Evolutionary conservation across 1,140 invertebrate genomes (phyloP).

Genomic region (Paracyclopina nana): DNA sequence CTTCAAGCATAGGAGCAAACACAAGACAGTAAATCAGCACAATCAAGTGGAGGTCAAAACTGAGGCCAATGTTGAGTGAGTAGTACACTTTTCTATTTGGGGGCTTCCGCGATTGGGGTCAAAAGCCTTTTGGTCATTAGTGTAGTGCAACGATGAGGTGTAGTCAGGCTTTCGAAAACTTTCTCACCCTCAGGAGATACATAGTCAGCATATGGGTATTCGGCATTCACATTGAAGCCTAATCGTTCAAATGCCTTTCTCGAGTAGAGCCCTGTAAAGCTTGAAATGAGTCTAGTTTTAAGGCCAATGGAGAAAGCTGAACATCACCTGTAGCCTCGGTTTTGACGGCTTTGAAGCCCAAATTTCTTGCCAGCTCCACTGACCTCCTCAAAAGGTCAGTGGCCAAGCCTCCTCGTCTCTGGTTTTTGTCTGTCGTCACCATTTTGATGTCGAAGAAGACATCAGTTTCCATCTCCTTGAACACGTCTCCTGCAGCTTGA

Average conservation of each 20-base stretch:
- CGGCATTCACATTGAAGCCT: slow-evolving; percentile 4
- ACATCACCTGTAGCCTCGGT: not conserved
- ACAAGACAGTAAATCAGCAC: too few species aligned
- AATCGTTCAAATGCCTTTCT: slow-evolving; percentile 9
- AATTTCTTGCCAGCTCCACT: slow-evolving; percentile 3
- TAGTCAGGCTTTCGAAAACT: too few species aligned
- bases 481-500: not conserved
- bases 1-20: not conserved
- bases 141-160: not conserved
- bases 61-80: too few species aligned
- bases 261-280: not conserved
- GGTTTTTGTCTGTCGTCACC: slow-evolving; percentile 9
- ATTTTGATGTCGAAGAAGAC: slow-evolving; percentile 13
- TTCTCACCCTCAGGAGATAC: not conserved
- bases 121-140: not conserved
- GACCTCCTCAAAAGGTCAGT: slow-evolving; percentile 9
- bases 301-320: not conserved
- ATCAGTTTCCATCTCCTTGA: slow-evolving; percentile 9
- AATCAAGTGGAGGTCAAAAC: too few species aligned
- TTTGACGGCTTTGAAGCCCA: not conserved
- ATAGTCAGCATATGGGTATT: slow-evolving; percentile 7
- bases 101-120: too few species aligned
- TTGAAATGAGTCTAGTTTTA: too few species aligned
- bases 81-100: too few species aligned
- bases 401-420: slow-evolving; percentile 6